These are phyloP conservation scores for Lymantria dispar DNA, from an alignment of 2,888 invertebrate genomes.

Conservation along the genomic window DNA sequence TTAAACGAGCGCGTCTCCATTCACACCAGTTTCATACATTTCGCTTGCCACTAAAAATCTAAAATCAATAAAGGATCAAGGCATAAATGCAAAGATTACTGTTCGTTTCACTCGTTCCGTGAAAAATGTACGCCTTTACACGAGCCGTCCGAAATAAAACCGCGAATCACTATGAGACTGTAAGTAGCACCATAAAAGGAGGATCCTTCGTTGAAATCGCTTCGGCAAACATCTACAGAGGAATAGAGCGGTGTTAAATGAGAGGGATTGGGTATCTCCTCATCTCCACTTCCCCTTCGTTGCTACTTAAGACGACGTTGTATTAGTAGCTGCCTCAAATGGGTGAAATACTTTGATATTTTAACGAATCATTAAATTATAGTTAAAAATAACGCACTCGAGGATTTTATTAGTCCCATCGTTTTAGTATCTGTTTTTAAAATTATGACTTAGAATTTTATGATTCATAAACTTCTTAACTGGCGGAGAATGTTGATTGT, in stretches of 20 bases:
- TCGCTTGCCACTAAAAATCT: slow-evolving; percentile 80
- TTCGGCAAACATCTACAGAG: slow-evolving; percentile 82
- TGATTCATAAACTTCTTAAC: not conserved
- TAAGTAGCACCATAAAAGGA: slow-evolving; percentile 79
- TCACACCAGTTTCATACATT: slow-evolving; percentile 78
- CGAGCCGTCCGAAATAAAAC: slow-evolving; percentile 80
- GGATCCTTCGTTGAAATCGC: slow-evolving; percentile 75
- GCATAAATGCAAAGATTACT: slow-evolving; percentile 82
- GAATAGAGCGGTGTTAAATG: slow-evolving; percentile 79
- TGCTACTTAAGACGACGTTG: slow-evolving; percentile 60
- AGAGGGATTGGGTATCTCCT: slow-evolving; percentile 73
- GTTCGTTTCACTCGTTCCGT: slow-evolving; percentile 70
- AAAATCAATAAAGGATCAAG: slow-evolving; percentile 82
- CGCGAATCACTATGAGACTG: slow-evolving; percentile 81
- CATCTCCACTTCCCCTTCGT: slow-evolving; percentile 40
- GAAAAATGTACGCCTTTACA: slow-evolving; percentile 79
- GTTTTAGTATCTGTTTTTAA: slow-evolving; percentile 16
- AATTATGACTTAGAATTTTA: slow-evolving; percentile 11
- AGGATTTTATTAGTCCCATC: slow-evolving; percentile 20
- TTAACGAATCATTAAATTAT: slow-evolving; percentile 53
- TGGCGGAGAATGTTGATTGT: not conserved
- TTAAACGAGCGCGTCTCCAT: slow-evolving; percentile 76
- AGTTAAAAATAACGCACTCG: slow-evolving; percentile 32
- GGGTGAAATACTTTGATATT: slow-evolving; percentile 58
- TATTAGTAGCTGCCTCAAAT: slow-evolving; percentile 64